Conservation (phyloP, 2,888 invertebrate genomes). For the Agrenia bidenticulata region DNA sequence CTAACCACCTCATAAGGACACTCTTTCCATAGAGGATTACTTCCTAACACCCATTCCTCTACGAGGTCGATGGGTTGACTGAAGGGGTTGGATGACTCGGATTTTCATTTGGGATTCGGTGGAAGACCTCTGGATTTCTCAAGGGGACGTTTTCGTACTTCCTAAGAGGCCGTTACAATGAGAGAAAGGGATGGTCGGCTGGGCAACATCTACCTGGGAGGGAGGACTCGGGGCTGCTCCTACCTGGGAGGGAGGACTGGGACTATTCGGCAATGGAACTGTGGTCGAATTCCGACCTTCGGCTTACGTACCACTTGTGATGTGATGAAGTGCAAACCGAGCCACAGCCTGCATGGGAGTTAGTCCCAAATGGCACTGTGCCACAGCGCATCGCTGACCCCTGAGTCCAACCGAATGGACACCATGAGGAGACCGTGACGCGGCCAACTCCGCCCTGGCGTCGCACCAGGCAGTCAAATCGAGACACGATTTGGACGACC, state of each 20-base stretch:
- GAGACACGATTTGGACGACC: slow-evolving; percentile 45
- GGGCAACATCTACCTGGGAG: not conserved
- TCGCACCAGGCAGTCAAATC: slow-evolving; percentile 46
- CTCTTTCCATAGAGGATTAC: too few relatives aligned
- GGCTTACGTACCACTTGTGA: slow-evolving; percentile 20
- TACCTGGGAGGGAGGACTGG: slow-evolving; percentile 2
- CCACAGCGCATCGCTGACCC: slow-evolving; percentile 14
- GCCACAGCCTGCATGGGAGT: slow-evolving; percentile 13
- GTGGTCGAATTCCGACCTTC: not conserved
- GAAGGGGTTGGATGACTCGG: too few relatives aligned
- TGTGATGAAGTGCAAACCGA: slow-evolving; percentile 20
- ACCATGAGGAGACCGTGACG: slow-evolving; percentile 30
- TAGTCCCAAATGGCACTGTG: slow-evolving; percentile 12
- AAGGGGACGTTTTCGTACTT: too few relatives aligned
- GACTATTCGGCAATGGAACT: not conserved
- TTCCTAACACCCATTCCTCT: too few relatives aligned
- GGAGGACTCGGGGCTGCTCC: slow-evolving; percentile 1
- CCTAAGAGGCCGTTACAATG: too few relatives aligned
- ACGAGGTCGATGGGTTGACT: too few relatives aligned
- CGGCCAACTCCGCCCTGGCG: slow-evolving; percentile 44
- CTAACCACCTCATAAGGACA: too few relatives aligned
- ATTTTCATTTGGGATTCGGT: too few relatives aligned
- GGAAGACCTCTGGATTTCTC: too few relatives aligned
- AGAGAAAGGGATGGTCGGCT: too few relatives aligned
- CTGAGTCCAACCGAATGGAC: not conserved